phyloP scores from a whole-genome alignment of 2,888 invertebrate species.

The Drymonia ruficornis region DNA sequence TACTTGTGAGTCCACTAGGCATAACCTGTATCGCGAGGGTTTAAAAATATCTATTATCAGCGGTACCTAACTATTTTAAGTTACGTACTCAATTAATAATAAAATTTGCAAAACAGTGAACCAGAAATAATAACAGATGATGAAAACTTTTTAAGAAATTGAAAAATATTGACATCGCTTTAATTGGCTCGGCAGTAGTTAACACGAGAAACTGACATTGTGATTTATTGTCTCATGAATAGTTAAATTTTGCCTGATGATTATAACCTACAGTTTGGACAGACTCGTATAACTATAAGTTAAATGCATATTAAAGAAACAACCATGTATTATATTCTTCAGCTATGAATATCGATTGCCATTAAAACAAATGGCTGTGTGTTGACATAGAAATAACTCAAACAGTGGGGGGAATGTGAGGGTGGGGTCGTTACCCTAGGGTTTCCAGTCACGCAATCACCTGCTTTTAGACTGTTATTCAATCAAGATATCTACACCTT shows the following conservation, averaged over 20 bases:
- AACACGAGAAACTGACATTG: neutral
- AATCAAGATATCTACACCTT: constrained; percentile 10
- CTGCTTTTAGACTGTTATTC: constrained; percentile 23
- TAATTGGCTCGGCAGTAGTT: neutral
- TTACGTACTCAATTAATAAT: too few species aligned
- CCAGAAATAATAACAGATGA: neutral
- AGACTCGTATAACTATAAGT: too few species aligned
- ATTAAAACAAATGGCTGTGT: constrained; percentile 24
- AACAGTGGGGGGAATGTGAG: constrained; percentile 25
- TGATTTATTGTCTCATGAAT: neutral
- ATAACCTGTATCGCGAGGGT: too few species aligned
- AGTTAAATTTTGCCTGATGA: neutral
- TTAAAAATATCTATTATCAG: too few species aligned
- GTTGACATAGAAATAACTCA: constrained; percentile 36
- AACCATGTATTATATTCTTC: neutral
- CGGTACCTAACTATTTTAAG: too few species aligned
- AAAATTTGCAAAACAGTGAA: neutral
- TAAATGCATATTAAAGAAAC: neutral
- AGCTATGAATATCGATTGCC: constrained; percentile 23
- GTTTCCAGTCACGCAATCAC: constrained; percentile 45
- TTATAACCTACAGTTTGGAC: too few species aligned
- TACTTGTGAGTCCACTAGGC: too few species aligned
- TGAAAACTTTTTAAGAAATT: neutral
- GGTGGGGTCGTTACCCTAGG: constrained; percentile 48
- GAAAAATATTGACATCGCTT: neutral